phyloP scores from a whole-genome alignment of 2,888 invertebrate species.

The Argyresthia albistria region DNA sequence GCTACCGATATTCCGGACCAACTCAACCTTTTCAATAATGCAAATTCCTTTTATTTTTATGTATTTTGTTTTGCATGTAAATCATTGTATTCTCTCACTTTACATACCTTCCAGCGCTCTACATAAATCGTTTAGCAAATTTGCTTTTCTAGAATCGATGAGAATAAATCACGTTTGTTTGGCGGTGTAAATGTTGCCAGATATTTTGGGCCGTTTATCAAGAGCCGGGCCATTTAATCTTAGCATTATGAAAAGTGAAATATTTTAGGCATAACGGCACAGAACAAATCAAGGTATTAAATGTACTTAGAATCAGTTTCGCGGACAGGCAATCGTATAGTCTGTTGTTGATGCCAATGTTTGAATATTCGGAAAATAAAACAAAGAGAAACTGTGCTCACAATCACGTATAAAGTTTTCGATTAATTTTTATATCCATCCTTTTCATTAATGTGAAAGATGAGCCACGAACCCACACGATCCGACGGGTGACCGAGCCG shows the following conservation, averaged over 20 bases:
- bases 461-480: no score
- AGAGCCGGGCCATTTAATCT: constrained; percentile 51
- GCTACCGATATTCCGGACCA: constrained; percentile 35
- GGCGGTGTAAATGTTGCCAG: constrained; percentile 1
- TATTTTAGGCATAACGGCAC: constrained; percentile 30
- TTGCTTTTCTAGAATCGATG: background rate
- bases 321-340: no score
- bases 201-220: constrained; percentile 45
- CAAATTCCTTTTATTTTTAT: constrained; percentile 36
- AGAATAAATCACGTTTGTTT: constrained; percentile 5
- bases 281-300: background rate
- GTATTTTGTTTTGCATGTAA: background rate
- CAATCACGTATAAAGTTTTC: no score
- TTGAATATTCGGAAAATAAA: no score
- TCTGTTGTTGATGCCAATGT: no score
- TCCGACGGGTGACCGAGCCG: no score
- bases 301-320: background rate
- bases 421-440: no score
- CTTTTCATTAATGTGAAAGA: no score
- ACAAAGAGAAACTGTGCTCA: no score
- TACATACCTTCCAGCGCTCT: no score
- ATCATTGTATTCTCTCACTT: no score
- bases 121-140: no score
- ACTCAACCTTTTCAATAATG: constrained; percentile 61
- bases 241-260: constrained; percentile 38